Evolutionary conservation across 1,140 invertebrate species (phyloP).

Genomic region (Spodoptera frugiperda): DNA sequence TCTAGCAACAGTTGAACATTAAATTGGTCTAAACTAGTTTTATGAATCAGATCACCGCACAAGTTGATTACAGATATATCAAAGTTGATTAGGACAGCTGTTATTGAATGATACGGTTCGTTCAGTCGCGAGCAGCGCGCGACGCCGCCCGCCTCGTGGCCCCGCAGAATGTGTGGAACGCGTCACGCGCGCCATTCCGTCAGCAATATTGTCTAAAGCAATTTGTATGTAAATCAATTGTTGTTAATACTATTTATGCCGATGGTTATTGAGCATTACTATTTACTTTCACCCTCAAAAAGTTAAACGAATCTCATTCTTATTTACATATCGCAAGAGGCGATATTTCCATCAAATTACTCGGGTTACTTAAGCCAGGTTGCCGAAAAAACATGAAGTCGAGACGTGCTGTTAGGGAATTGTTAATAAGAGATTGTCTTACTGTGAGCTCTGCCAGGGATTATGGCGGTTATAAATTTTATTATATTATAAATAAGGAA

Average conservation of each 20-base stretch:
- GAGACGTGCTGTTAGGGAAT: constrained; percentile 75
- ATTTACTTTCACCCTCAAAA: constrained; percentile 70
- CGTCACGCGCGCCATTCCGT: constrained; percentile 82
- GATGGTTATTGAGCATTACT: constrained; percentile 84
- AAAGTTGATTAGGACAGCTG: not conserved
- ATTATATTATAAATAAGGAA: constrained; percentile 80
- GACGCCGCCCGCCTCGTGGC: constrained; percentile 56
- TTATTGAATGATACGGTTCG: not conserved
- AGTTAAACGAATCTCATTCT: constrained; percentile 50
- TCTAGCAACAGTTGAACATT: too few species aligned
- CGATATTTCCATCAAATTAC: constrained; percentile 30
- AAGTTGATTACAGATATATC: not conserved
- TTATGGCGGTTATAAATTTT: constrained; percentile 76
- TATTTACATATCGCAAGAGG: constrained; percentile 43
- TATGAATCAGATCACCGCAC: too few species aligned
- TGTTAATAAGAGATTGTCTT: constrained; percentile 75
- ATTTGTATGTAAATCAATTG: constrained; percentile 86
- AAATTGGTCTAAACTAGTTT: too few species aligned
- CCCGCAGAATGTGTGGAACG: constrained; percentile 62
- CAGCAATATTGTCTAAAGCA: constrained; percentile 85
- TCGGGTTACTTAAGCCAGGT: constrained; percentile 53
- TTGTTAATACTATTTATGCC: constrained; percentile 86
- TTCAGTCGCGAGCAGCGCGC: too few species aligned
- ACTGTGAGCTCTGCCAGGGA: constrained; percentile 56
- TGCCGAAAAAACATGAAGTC: constrained; percentile 67